Evolutionary conservation across 2,888 invertebrate genomes (phyloP).

Genomic region (Ptilodon capucinus): DNA sequence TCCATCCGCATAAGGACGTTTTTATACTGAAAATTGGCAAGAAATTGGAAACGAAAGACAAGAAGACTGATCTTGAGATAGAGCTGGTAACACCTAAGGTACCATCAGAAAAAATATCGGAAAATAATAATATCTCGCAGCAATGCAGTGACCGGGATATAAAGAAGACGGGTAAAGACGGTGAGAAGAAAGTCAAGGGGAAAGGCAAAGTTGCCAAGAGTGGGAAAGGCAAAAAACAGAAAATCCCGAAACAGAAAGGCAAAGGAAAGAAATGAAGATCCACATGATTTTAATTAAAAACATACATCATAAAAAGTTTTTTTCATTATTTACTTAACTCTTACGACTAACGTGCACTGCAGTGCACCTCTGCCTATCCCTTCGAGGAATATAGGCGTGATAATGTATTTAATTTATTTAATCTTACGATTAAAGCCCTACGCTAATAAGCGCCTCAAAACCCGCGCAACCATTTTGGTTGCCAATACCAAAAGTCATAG

Average conservation of each 20-base stretch:
- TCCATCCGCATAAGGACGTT: conserved; percentile 68
- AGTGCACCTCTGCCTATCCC: too few species aligned
- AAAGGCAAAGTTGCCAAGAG: conserved; percentile 31
- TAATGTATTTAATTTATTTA: too few species aligned
- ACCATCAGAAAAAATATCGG: conserved; percentile 39
- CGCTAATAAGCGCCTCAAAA: too few species aligned
- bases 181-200: conserved; percentile 28
- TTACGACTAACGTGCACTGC: too few species aligned
- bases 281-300: conserved; percentile 1
- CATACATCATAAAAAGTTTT: neutral
- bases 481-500: too few species aligned
- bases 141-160: conserved; percentile 53
- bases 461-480: too few species aligned
- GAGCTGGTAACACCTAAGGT: conserved; percentile 72
- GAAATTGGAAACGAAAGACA: conserved; percentile 71
- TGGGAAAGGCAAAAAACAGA: conserved; percentile 28
- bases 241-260: conserved; percentile 32
- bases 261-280: conserved; percentile 28
- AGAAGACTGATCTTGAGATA: conserved; percentile 75
- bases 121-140: conserved; percentile 45
- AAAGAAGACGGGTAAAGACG: conserved; percentile 26
- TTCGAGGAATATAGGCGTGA: too few species aligned
- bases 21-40: conserved; percentile 77
- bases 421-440: too few species aligned
- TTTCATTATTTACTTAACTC: neutral